phyloP scores from a whole-genome alignment of 2,113 vertebrate species.

The Parus major region DNA sequence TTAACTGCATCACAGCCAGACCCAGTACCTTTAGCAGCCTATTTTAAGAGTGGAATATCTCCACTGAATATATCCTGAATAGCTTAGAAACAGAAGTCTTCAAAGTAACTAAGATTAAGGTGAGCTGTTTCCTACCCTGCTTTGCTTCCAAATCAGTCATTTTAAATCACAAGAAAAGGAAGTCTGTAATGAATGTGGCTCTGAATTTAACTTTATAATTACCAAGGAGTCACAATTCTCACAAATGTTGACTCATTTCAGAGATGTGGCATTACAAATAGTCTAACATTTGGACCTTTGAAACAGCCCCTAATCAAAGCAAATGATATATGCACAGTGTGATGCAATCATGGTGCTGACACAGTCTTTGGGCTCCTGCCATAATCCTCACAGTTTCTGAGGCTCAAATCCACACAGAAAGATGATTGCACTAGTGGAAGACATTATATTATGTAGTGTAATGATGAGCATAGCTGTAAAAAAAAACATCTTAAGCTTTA shows the following conservation, averaged over 20 bases:
- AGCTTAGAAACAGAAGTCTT: neutral
- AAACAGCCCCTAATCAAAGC: neutral
- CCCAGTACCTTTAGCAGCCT: neutral
- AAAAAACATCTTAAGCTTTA: neutral
- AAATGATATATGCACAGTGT: neutral
- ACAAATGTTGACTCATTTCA: neutral
- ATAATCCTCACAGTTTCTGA: neutral
- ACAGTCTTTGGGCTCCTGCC: neutral
- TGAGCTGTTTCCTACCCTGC: neutral
- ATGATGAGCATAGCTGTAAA: neutral
- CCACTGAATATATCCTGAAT: neutral
- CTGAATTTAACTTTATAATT: neutral
- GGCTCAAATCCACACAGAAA: neutral
- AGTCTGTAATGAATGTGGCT: neutral
- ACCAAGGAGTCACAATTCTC: neutral
- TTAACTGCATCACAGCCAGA: neutral
- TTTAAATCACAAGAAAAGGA: neutral
- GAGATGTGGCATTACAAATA: neutral
- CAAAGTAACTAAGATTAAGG: neutral
- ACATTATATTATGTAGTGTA: neutral
- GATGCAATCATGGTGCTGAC: neutral
- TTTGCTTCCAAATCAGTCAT: neutral
- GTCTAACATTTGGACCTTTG: neutral
- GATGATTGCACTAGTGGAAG: neutral
- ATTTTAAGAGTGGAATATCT: neutral